Conservation (phyloP, 2,113 vertebrate species). For the Pachypanchax playfairii region DNA sequence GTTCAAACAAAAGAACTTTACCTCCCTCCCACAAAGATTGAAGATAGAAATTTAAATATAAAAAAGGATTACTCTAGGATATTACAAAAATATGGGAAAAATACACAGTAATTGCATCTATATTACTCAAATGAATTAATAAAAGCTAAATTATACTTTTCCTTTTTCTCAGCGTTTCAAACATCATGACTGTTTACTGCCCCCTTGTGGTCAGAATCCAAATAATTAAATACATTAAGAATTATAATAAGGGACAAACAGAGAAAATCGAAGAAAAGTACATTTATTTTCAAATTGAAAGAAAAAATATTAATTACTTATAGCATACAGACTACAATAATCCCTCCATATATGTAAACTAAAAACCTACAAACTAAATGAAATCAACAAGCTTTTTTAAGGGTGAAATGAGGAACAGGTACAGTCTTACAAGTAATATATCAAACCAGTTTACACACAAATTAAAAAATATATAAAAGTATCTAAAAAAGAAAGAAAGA, state of each 20-base stretch:
- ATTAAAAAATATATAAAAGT: too few relatives aligned
- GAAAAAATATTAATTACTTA: background rate
- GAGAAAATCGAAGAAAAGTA: background rate
- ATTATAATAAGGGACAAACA: background rate
- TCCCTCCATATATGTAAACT: too few relatives aligned
- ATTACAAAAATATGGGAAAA: slow-evolving; percentile 10
- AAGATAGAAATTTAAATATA: background rate
- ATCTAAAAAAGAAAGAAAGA: background rate
- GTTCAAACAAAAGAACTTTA: slow-evolving; percentile 10
- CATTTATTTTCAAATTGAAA: slow-evolving; percentile 25
- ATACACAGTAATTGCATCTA: slow-evolving; percentile 3
- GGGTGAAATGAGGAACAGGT: too few relatives aligned
- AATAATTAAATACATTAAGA: background rate
- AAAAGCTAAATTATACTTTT: background rate
- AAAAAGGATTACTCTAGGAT: background rate
- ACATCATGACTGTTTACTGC: slow-evolving; percentile 50
- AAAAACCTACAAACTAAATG: too few relatives aligned
- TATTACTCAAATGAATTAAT: slow-evolving; percentile 17
- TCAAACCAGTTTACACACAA: too few relatives aligned
- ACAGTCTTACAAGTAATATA: too few relatives aligned
- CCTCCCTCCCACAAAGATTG: background rate
- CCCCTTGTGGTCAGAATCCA: slow-evolving; percentile 47
- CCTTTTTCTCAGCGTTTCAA: background rate
- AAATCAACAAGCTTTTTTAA: background rate
- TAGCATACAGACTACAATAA: too few relatives aligned